Evolutionary conservation across 1,140 invertebrate genomes (phyloP), one percentile per base, ranked within the genome.

Genomic region (Bombus cullumanus): DNA sequence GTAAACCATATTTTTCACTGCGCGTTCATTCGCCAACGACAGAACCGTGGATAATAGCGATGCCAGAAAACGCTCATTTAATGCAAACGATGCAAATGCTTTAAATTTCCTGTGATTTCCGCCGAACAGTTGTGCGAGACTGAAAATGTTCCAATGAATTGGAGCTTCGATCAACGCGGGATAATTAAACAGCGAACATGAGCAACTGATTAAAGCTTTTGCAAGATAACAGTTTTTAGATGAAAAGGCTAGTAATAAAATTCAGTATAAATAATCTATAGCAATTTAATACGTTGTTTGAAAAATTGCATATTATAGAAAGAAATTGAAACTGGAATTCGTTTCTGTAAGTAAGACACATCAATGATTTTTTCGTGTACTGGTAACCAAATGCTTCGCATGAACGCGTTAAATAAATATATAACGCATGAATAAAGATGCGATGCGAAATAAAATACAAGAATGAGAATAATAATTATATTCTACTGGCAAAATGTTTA

Each of bases 21-120:
- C 66, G 25, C 25, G 8, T 72, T 72, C 25, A 41, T 72, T 72
- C 25, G 25, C 28, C 69, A 18, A 18, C 2, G 1, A 34, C 15
- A 8, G 64, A 8, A 34, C 22, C 28, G 59, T 28, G 13, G 66
- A 80, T 85, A 86, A 86, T 53, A 80, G 3, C 28, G 74, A 31
- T 12, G 12, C 37, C 25, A 39, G 59, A 80, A 73, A 62, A 87
- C 74, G 73, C 47, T 69, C 75, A 86, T 86, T 87, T 87, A 80
- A 39, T 86, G 68, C 37, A 31, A 75, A 64, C 25, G 68, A 86
- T 53, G 74, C 57, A 71, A 25, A 73, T 66, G 74, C 71, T 66
- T 74, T 28, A 25, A 79, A 87, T 86, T 86, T 86, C 8, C n/a
- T n/a, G 18, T 39, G n/a, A 74, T 47, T 31, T 43, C 22, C 9